Evolutionary conservation across 2,113 vertebrate species (phyloP), one percentile per base, ranked within the genome.

Genomic region (Cephalopholis sonnerati): DNA sequence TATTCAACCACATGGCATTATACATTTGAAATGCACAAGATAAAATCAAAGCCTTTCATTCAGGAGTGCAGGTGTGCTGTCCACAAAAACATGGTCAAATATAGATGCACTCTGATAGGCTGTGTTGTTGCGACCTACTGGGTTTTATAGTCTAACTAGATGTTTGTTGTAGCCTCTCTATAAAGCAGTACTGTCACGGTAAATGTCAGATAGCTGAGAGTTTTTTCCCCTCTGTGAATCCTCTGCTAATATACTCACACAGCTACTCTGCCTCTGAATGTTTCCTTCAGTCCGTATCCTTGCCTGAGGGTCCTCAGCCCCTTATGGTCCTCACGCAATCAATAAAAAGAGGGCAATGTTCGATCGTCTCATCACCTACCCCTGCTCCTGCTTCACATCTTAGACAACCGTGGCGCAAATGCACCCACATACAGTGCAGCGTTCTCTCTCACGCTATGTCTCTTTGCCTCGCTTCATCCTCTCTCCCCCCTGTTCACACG

Each of bases 201-300:
- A 89, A 91, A 90, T 89, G 87, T 88, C 84, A 91, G 24, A 22
- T 25, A 67, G 62, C 63, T 78, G 63, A 85, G 29, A 50, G 15
- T 58, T 64, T 36, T 32, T 24, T 13, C 3, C 15, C 67, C 64
- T 70, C 36, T 59, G 27, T 80, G 72, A 76, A 63, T 85, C 57
- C 12, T 63, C 65, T 62, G 54, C 66, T 90, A 86, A 89, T 87
- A 87, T 72, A 87, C 85, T 89, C 77, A 48, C 29, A 32, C 22
- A 78, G 64, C 62, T 54, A 18, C 84, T 83, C 74, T 75, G 25
- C 57, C 79, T 85, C 82, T 78, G 51, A 89, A 62, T 84, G 75
- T 76, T 81, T 66, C 73, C 72, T 80, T 27, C 69, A 68, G 69
- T 83, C 41, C 17, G 1, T 66, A 66, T 70, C 82, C 53, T 67